Conservation (phyloP, 2,797 vertebrate species). For the Podargus strigoides region DNA sequence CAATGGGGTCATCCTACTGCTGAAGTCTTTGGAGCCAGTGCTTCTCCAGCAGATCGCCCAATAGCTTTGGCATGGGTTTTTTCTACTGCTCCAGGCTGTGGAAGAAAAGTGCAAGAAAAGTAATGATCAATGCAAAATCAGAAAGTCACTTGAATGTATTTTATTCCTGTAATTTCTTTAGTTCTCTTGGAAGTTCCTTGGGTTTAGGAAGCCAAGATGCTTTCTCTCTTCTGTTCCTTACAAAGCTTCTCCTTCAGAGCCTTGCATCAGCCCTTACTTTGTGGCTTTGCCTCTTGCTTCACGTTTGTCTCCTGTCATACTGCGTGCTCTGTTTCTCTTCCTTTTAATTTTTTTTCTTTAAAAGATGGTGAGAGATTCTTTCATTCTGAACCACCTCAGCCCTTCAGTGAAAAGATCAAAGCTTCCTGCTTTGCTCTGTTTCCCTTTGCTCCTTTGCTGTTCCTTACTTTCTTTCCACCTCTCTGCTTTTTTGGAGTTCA, state of each 20-base stretch:
- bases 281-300: background rate
- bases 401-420: constrained; percentile 22
- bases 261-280: background rate
- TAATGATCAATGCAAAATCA: background rate
- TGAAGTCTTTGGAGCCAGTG: background rate
- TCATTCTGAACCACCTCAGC: constrained; percentile 1
- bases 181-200: background rate
- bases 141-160: background rate
- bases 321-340: background rate
- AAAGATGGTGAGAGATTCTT: constrained; percentile 34
- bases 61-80: background rate
- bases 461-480: background rate
- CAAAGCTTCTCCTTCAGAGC: background rate
- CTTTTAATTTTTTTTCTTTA: background rate
- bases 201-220: background rate
- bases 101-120: background rate
- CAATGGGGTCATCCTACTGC: background rate
- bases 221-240: background rate
- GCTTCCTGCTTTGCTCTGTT: background rate
- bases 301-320: constrained; percentile 5
- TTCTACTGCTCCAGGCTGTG: background rate
- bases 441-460: background rate
- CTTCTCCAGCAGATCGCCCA: background rate
- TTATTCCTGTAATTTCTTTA: background rate
- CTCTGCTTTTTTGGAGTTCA: background rate